Evolutionary conservation across 2,888 invertebrate species (phyloP).

Genomic region (Barypeithes pellucidus): DNA sequence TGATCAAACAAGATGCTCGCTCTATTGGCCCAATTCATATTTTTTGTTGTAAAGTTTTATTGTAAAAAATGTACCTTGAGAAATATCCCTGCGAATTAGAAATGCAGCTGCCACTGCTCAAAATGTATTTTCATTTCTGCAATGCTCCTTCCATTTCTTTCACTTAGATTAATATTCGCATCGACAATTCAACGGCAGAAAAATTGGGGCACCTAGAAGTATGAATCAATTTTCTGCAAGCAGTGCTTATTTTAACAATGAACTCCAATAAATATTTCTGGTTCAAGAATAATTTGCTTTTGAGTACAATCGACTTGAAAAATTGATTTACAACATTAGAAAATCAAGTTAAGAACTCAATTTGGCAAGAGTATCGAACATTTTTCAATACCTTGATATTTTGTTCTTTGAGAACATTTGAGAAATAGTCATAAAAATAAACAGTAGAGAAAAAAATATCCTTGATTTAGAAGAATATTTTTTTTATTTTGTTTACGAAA

Average conservation of each 20-base stretch:
- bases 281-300: constrained; percentile 13
- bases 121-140: not conserved
- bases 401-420: not conserved
- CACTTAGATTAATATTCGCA: constrained; percentile 13
- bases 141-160: not conserved
- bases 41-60: too few species aligned
- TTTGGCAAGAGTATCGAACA: not conserved
- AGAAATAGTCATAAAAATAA: too few species aligned
- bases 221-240: constrained; percentile 23
- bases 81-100: too few species aligned
- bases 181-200: constrained; percentile 16
- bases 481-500: too few species aligned
- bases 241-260: constrained; percentile 20
- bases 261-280: constrained; percentile 21
- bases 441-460: too few species aligned
- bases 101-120: not conserved
- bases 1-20: too few species aligned
- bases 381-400: not conserved
- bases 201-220: constrained; percentile 14
- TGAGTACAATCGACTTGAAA: constrained; percentile 13
- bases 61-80: too few species aligned
- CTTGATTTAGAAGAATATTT: too few species aligned
- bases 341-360: constrained; percentile 6
- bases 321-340: constrained; percentile 19
- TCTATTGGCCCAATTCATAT: too few species aligned